phyloP scores from a whole-genome alignment of 2,113 vertebrate species.

The Thunnus thynnus region DNA sequence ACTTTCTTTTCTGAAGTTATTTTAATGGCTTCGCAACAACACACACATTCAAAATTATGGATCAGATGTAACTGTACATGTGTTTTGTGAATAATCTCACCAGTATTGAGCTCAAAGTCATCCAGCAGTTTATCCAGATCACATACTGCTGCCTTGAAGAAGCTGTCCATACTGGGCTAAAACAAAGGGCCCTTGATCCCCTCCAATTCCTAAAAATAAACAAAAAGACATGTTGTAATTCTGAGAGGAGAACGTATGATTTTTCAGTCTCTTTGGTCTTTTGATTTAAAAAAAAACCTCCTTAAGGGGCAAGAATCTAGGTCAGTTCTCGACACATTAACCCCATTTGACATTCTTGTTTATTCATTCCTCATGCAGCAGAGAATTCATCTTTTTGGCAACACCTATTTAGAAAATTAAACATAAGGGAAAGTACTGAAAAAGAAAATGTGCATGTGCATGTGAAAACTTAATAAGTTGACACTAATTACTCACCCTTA shows the following conservation, averaged over 20 bases:
- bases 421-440: too few species aligned
- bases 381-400: not conserved
- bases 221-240: not conserved
- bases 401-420: not conserved
- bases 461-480: too few species aligned
- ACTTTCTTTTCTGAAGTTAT: too few species aligned
- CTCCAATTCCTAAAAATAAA: constrained; percentile 32
- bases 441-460: too few species aligned
- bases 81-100: constrained; percentile 73
- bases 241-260: not conserved
- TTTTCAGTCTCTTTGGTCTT: not conserved
- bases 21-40: too few species aligned
- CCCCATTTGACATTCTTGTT: not conserved
- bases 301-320: constrained; percentile 7
- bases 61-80: not conserved
- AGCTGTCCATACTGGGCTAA: constrained; percentile 93
- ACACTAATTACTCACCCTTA: not conserved
- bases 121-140: constrained; percentile 97
- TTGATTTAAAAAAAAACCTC: not conserved
- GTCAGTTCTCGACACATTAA: constrained; percentile 29
- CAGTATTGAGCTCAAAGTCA: constrained; percentile 96
- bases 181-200: constrained; percentile 36
- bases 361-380: not conserved
- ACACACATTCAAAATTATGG: not conserved
- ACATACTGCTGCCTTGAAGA: constrained; percentile 96